Base-by-base conservation (phyloP, 2,888 invertebrate species). In the Ormyrus pomaceus region DNA sequence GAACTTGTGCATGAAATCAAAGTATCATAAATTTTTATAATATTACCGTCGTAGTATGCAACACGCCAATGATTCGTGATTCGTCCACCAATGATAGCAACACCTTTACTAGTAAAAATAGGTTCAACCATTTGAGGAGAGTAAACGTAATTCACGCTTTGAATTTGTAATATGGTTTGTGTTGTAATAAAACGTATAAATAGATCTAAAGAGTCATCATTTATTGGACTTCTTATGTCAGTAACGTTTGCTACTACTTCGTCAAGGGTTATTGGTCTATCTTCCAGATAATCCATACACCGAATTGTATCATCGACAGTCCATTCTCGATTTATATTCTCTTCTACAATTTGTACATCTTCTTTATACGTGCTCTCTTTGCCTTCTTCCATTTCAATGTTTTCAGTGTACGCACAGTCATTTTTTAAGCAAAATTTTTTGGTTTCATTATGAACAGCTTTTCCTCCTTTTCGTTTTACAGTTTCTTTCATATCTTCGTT, bases 21-120 rank as follows among this genome's bases (percentile, higher is more conserved):
- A 45, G 61, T 34, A 45, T 62, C 61, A 7, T 62, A 62, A 5
- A 62, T 62, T 45, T 62, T 62, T 45, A 62, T 5, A 62, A 62
- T 9, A 45, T 5, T 7, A 62, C 61, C 61, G 10, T 62, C 61
- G 7, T 62, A 62, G 45, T 62, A 62, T 45, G 61, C 61, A 45
- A 62, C 61, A 2, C 61, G 61, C 61, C 61, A 62, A 34, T 62
- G 61, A 45, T 62, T 62, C 7, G 34, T 62, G 61, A 7, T 10
- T 45, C 9, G 45, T 62, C 61, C 61, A 62, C 61, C 61, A 62
- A 62, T 62, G 3, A 62, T 62, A 34, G 61, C 61, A 3, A 62
- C 10, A 10, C 61, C 61, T 62, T 45, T 62, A 45, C 45, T 45
- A 45, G 5, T 6, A 7, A 34, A 3, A 34, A 62, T 8, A 62